Base-by-base conservation (phyloP, 2,797 vertebrate genomes). In the Chrysolophus pictus region DNA sequence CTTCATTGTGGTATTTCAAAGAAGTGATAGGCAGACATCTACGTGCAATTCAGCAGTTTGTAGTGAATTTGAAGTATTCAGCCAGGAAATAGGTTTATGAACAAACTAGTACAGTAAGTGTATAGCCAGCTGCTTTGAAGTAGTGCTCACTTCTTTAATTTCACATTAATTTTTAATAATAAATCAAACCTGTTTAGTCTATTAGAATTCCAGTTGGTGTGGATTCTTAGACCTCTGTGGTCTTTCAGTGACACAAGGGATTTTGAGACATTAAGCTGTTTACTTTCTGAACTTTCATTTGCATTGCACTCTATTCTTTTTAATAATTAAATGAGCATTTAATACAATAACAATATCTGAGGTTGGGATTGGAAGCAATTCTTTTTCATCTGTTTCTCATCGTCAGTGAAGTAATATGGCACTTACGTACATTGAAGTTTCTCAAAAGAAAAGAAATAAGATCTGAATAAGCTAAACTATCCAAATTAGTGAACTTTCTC, bases 381-480 rank as follows among this genome's bases (percentile, higher is more conserved):
- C 35, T 85, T 89, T 90, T 95, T 91, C 76, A 62, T 91, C 79
- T 96, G 79, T 79, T 91, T 92, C 70, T 88, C 33, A 41, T 87
- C 3, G 10, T 67, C 82, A 87, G 76, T 33, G 37, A 51, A 91
- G 76, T 78, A 65, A 46, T 67, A 17, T 46, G 67, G 51, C 26
- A 67, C 39, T 77, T 65, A 42, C 15, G 21, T 55, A 37, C n/a
- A 55, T 59, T 91, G 47, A 94, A 75, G 37, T 91, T 91, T 88
- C 86, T 92, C 53, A 89, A 56, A 94, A 91, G 55, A 80, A 79
- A 77, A 84, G 49, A 87, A 67, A 5, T 60, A 71, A 85, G 78
- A 82, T 82, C 71, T 33, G 42, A 90, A 73, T 79, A 86, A 42
- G 41, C 22, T 68, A 84, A 93, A 90, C 70, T 92, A 31, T 70